These are phyloP conservation scores for Pipistrellus nathusii DNA, from an alignment of 2,797 vertebrate species.

Conservation along the genomic window DNA sequence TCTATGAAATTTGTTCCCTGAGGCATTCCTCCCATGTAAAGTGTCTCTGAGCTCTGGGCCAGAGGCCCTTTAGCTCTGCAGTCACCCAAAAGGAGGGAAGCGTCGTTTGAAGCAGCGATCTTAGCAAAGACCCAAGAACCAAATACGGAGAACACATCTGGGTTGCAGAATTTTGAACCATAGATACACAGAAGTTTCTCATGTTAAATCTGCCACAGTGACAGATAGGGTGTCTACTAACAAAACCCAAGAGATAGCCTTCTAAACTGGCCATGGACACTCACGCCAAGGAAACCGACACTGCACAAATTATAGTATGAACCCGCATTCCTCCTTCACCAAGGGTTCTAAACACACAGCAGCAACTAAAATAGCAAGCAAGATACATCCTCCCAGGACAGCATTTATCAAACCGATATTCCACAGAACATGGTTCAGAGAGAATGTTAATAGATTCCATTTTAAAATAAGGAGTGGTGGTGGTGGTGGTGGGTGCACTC, in stretches of 20 bases:
- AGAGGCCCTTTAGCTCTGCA: not conserved
- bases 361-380: conserved; percentile 14
- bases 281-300: not conserved
- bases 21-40: not conserved
- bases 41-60: not conserved
- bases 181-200: not conserved
- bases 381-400: conserved; percentile 25
- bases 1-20: not conserved
- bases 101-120: not conserved
- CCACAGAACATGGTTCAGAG: not conserved
- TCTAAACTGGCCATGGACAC: not conserved
- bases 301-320: not conserved
- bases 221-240: not conserved
- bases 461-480: conserved; percentile 51
- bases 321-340: not conserved
- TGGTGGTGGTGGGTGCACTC: not conserved
- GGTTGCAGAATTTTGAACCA: not conserved
- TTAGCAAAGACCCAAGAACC: conserved; percentile 33
- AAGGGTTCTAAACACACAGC: conserved; percentile 37
- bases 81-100: not conserved
- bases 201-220: not conserved
- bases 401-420: conserved; percentile 9
- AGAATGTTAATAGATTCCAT: conserved; percentile 53
- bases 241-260: not conserved
- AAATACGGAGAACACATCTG: not conserved